Evolutionary conservation across 2,888 invertebrate species (phyloP).

Genomic region (Drosophila setosimentum): DNA sequence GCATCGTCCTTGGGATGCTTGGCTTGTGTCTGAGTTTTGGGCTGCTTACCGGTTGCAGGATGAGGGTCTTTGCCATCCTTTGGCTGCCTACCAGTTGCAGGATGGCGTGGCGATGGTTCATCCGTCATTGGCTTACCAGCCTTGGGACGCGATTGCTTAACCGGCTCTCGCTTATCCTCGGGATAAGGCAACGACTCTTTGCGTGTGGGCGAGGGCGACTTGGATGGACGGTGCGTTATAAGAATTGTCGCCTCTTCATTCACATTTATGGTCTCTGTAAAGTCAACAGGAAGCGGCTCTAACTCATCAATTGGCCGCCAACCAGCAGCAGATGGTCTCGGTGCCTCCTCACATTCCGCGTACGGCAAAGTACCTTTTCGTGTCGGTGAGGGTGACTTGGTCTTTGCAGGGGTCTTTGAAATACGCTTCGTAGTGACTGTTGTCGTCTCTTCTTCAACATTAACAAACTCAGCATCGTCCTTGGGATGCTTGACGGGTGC

Average conservation of each 20-base stretch:
- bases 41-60: constrained; percentile 10
- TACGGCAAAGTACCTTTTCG: not conserved
- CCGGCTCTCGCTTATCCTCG: constrained; percentile 22
- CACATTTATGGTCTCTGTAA: constrained; percentile 47
- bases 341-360: not conserved
- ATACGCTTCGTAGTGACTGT: constrained; percentile 1
- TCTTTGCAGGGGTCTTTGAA: not conserved
- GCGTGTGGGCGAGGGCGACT: constrained; percentile 51
- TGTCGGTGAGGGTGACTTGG: constrained; percentile 5
- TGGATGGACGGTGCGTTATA: constrained; percentile 42
- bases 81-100: constrained; percentile 1
- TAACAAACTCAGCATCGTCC: not conserved
- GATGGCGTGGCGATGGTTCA: not conserved
- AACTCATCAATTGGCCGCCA: constrained; percentile 8
- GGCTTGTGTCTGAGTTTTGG: constrained; percentile 1
- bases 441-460: not conserved
- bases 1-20: constrained; percentile 40
- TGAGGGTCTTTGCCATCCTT: constrained; percentile 22
- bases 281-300: constrained; percentile 19
- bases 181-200: constrained; percentile 27
- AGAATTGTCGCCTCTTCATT: constrained; percentile 62
- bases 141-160: constrained; percentile 1
- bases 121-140: constrained; percentile 12
- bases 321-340: not conserved
- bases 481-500: not conserved